phyloP scores from a whole-genome alignment of 2,888 invertebrate genomes.

The Cerceris rybyensis region DNA sequence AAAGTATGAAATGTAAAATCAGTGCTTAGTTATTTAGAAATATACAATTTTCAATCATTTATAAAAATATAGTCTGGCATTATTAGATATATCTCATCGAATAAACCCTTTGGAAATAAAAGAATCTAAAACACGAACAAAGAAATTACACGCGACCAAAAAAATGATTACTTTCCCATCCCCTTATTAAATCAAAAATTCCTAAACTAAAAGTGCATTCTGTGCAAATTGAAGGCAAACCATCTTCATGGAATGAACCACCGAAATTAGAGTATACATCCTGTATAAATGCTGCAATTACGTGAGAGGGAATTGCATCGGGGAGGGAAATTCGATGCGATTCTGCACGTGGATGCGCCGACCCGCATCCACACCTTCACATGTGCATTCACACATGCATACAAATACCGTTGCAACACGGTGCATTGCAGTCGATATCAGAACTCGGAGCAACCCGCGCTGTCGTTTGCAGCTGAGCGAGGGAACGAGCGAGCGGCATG shows the following conservation, averaged over 20 bases:
- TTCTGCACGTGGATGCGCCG: conserved; percentile 13
- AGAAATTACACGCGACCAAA: background rate
- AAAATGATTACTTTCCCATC: background rate
- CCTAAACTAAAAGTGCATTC: background rate
- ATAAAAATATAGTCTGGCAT: too few relatives aligned
- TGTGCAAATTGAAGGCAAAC: background rate
- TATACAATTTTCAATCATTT: too few relatives aligned
- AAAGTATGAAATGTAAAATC: too few relatives aligned
- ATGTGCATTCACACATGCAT: background rate
- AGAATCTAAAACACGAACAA: too few relatives aligned
- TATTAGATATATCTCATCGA: too few relatives aligned
- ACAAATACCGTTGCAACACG: background rate
- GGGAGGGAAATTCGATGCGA: conserved; percentile 22
- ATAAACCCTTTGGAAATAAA: too few relatives aligned
- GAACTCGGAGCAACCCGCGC: conserved; percentile 12
- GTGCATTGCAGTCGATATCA: conserved; percentile 27
- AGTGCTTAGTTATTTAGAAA: too few relatives aligned
- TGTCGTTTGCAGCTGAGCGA: conserved; percentile 36
- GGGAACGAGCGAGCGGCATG: conserved; percentile 64
- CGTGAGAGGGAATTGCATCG: conserved; percentile 7
- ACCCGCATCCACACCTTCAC: background rate
- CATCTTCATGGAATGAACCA: background rate
- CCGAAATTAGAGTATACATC: conserved; percentile 1
- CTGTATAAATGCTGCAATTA: conserved; percentile 15
- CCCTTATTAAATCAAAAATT: background rate